Evolutionary conservation across 2,888 invertebrate species (phyloP), one percentile per base, ranked within the genome.

Genomic region (Tribolium freemani): DNA sequence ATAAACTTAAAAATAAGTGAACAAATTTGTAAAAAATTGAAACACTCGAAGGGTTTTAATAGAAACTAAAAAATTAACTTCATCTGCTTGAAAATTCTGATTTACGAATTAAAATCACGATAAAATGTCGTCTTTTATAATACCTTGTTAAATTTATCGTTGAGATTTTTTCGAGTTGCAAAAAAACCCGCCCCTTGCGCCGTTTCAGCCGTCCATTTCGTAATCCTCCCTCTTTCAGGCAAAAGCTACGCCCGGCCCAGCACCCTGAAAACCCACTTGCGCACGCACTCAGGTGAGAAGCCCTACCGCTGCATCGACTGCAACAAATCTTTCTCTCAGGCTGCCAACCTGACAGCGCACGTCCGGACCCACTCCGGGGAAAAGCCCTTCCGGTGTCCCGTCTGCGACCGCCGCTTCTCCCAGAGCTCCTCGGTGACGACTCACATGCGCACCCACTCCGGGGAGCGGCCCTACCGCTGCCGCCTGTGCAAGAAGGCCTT

Each of bases 391-490:
- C 92, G 82, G 79, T 99, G 99, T 89, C 96, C 96, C 16, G 96
- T 99, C 78, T 99, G 99, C 87, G 96, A 97, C 85, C 91, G 99
- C 73, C 91, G 97, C 81, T 99, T 99, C 87, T 98, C 98, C 72
- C 99, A 99, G 85, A 93, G 93, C 85, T 97, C 97, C 81, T 93
- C 93, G 63, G 97, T 99, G 64, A 99, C 99, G 69, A 99, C 99
- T 78, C 99, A 99, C 89, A 98, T 98, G 97, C 91, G 99, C 84
- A 99, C 99, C n/a, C 99, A 99, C 88, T 97, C 97, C n/a, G 99
- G 98, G n/a, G 98, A 99, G 86, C 90, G 98, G 70, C 99, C 99
- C 0, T 98, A 99, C 86, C 83, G 88, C 78, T 99, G 99, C 88
- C 91, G 96, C 77, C 93, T 97, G 81, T 99, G 99, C 88, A 97